Percentiles rank a stretch among this genome's conserved stretches.
phyloP scores from a whole-genome alignment of 1,140 invertebrate genomes.

The Calephelis nemesis region DNA sequence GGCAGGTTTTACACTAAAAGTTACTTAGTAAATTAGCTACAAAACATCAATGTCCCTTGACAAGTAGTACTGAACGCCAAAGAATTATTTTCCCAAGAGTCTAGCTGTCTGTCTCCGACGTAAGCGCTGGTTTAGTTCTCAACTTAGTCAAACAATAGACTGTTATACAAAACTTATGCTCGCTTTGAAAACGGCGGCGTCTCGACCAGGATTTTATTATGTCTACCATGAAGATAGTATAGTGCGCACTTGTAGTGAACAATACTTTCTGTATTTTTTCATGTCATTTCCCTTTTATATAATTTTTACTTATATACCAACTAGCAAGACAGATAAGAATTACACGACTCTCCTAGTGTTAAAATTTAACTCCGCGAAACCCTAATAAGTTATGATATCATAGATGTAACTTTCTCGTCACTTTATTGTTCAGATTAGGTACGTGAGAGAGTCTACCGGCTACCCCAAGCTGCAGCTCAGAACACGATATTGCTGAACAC shows the following conservation, averaged over 20 bases:
- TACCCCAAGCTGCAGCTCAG: too few species aligned
- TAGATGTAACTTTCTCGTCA: too few species aligned
- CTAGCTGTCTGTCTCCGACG: neutral
- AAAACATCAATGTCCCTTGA: neutral
- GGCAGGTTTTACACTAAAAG: neutral
- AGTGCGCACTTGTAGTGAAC: neutral
- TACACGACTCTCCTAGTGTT: too few species aligned
- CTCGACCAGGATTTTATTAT: conserved; percentile 15
- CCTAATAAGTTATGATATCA: too few species aligned
- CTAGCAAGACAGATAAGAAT: too few species aligned
- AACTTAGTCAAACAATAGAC: conserved; percentile 17
- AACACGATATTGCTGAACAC: too few species aligned
- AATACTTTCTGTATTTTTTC: neutral
- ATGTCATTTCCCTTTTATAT: too few species aligned
- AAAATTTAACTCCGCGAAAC: too few species aligned
- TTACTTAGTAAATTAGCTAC: neutral
- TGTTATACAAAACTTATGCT: conserved; percentile 13
- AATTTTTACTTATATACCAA: too few species aligned
- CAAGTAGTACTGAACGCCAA: neutral
- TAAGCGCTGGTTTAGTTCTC: conserved; percentile 2
- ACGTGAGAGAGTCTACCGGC: too few species aligned
- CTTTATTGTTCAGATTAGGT: too few species aligned
- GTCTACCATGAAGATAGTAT: conserved; percentile 4
- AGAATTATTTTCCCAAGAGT: neutral
- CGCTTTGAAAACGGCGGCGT: conserved; percentile 7